Percentiles rank a stretch among this genome's conserved stretches.
Conservation (phyloP, 2,888 invertebrate genomes). For the Agrotis ipsilon region DNA sequence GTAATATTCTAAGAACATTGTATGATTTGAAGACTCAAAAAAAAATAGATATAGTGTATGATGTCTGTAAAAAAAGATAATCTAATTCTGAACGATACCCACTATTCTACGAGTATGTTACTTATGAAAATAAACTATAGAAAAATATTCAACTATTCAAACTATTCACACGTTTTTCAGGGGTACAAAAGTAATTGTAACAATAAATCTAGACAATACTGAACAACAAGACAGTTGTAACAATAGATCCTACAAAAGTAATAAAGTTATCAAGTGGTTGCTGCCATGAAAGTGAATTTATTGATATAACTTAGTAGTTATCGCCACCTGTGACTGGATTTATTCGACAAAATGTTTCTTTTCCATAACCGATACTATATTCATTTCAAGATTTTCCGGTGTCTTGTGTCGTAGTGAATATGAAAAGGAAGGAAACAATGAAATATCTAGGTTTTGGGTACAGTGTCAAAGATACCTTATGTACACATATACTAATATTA, state of each 20-base stretch:
- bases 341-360: conserved; percentile 40
- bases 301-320: conserved; percentile 50
- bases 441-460: not conserved
- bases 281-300: conserved; percentile 53
- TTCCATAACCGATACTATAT: conserved; percentile 3
- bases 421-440: not conserved
- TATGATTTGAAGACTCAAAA: not conserved
- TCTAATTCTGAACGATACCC: no score
- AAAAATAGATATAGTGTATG: not conserved
- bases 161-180: not conserved
- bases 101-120: no score
- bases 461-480: no score
- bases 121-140: no score
- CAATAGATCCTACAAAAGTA: conserved; percentile 42
- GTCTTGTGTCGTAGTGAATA: conserved; percentile 6
- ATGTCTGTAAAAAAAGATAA: not conserved
- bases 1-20: not conserved
- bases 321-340: conserved; percentile 52
- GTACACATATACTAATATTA: no score
- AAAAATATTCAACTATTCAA: not conserved
- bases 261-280: conserved; percentile 50
- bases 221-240: conserved; percentile 32
- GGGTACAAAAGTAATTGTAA: conserved; percentile 26
- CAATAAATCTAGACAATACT: conserved; percentile 38
- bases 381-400: conserved; percentile 7